Conservation (phyloP, 35 echinoderm and acorn worm species). For the Apostichopus japonicus region DNA sequence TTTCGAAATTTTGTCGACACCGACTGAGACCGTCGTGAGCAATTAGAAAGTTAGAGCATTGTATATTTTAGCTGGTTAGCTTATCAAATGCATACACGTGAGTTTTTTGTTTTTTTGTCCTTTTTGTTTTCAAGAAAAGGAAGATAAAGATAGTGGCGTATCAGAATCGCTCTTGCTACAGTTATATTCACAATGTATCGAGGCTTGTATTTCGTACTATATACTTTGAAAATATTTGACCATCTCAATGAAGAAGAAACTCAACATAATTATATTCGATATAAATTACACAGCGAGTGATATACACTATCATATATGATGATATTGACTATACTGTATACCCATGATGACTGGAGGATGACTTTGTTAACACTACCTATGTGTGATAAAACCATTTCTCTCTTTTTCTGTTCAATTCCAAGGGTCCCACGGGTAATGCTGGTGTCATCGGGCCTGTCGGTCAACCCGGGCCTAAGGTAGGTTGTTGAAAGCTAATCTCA, state of each 20-base stretch:
- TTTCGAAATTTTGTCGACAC: conserved; percentile 23
- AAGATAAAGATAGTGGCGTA: too few species aligned
- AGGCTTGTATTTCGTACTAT: too few species aligned
- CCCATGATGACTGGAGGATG: too few species aligned
- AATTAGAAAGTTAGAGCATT: not conserved
- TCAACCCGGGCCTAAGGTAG: conserved; percentile 22
- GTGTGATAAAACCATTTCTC: not conserved
- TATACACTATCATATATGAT: too few species aligned
- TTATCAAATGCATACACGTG: not conserved
- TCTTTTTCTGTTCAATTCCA: not conserved
- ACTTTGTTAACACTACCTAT: too few species aligned
- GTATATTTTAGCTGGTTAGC: not conserved
- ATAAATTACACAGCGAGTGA: too few species aligned
- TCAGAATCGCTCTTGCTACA: too few species aligned
- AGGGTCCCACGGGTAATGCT: not conserved
- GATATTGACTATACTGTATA: too few species aligned
- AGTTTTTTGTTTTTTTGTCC: not conserved
- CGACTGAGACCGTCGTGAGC: not conserved
- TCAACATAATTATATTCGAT: too few species aligned
- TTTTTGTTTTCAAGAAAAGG: not conserved
- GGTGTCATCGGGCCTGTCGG: not conserved
- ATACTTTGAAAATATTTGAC: too few species aligned
- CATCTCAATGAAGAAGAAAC: too few species aligned
- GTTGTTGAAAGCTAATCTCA: not conserved
- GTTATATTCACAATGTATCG: too few species aligned